Conservation (phyloP, 2,797 vertebrate species). For the Falco rusticolus region DNA sequence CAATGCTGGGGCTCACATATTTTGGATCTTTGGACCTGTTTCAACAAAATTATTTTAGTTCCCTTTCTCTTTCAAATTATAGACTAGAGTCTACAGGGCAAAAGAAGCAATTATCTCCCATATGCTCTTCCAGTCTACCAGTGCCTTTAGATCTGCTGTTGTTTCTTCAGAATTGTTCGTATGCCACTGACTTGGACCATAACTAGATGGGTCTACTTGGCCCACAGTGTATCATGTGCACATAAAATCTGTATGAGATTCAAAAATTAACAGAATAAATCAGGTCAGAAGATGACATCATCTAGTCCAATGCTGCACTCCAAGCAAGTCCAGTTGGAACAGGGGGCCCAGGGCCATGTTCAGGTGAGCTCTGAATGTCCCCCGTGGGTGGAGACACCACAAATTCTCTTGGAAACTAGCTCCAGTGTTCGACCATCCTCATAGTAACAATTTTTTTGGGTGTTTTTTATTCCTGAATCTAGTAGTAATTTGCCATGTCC, state of each 20-base stretch:
- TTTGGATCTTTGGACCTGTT: not conserved
- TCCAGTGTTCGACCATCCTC: not conserved
- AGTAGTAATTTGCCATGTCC: not conserved
- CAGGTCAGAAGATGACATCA: not conserved
- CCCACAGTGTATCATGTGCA: not conserved
- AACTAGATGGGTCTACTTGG: not conserved
- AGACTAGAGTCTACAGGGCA: not conserved
- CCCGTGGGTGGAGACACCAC: not conserved
- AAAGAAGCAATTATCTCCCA: not conserved
- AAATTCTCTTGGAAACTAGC: not conserved
- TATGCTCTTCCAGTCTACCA: not conserved
- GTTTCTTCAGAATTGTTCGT: not conserved
- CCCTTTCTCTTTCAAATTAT: not conserved
- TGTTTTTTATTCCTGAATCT: not conserved
- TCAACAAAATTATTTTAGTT: not conserved
- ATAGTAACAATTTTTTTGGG: not conserved
- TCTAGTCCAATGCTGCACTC: not conserved
- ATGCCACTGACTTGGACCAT: not conserved
- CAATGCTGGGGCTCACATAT: accelerated
- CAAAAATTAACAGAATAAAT: not conserved
- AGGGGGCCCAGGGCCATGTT: not conserved
- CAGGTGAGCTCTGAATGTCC: not conserved
- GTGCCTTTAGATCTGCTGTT: not conserved
- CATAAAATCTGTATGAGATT: not conserved
- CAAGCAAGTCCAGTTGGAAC: not conserved